phyloP scores from a whole-genome alignment of 2,113 vertebrate species.

The Butorides virescens region DNA sequence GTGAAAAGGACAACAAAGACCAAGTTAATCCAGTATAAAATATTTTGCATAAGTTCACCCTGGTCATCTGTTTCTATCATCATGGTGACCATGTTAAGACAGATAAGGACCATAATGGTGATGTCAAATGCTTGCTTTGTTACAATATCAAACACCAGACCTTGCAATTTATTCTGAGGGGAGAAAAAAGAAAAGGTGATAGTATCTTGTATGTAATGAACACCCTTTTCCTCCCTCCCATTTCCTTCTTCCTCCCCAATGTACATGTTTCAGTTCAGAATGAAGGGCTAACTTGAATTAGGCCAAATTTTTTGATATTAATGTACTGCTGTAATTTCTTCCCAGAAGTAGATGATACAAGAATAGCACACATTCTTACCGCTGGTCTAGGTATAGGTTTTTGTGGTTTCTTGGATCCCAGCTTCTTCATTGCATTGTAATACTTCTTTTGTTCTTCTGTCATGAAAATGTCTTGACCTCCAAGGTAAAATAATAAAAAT shows the following conservation, averaged over 20 bases:
- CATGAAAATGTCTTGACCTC: constrained; percentile 87
- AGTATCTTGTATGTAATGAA: background rate
- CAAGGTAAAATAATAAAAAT: constrained; percentile 79
- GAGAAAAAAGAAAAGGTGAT: constrained; percentile 4
- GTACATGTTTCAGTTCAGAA: background rate
- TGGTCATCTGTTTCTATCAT: constrained; percentile 93
- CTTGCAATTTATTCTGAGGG: constrained; percentile 92
- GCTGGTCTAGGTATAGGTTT: constrained; percentile 82
- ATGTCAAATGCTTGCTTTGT: constrained; percentile 93
- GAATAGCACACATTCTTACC: constrained; percentile 55
- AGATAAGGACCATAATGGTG: constrained; percentile 93
- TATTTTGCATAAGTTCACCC: background rate
- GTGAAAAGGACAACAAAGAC: constrained; percentile 90
- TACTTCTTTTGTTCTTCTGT: constrained; percentile 87
- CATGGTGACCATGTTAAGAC: constrained; percentile 96
- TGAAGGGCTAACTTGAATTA: background rate
- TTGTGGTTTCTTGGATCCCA: constrained; percentile 84
- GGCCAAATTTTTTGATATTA: background rate
- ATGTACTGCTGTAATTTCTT: background rate
- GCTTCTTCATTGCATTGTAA: constrained; percentile 85
- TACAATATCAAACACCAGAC: constrained; percentile 88
- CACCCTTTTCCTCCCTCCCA: background rate
- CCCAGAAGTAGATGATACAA: background rate
- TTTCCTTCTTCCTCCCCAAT: background rate
- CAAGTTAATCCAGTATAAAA: constrained; percentile 82